phyloP scores from a whole-genome alignment of 2,113 vertebrate genomes.

The Platichthys flesus region DNA sequence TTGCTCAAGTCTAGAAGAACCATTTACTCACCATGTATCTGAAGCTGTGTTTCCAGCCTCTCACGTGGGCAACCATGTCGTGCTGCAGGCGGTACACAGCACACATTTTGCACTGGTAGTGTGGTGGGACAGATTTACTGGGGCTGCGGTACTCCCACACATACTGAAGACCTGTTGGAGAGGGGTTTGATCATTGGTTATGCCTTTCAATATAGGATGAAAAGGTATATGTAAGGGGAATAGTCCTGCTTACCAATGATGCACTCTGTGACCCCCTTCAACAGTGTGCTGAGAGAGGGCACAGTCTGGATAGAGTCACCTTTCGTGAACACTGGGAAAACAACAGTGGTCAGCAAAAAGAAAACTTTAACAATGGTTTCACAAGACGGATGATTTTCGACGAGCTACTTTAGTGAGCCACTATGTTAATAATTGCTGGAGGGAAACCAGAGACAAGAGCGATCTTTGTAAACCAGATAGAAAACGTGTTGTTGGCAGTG shows the following conservation, averaged over 20 bases:
- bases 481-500: not conserved
- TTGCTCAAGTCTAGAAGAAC: not conserved
- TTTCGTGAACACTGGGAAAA: slow-evolving; percentile 76
- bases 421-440: not conserved
- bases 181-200: slow-evolving; percentile 4
- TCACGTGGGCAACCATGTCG: slow-evolving; percentile 81
- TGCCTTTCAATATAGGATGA: not conserved
- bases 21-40: slow-evolving; percentile 78
- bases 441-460: not conserved
- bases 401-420: not conserved
- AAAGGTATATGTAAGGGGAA: not conserved
- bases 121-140: slow-evolving; percentile 80
- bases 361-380: not conserved
- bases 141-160: slow-evolving; percentile 86
- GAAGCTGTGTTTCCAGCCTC: slow-evolving; percentile 82
- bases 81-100: slow-evolving; percentile 76
- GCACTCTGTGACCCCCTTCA: slow-evolving; percentile 68
- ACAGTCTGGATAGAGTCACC: slow-evolving; percentile 73
- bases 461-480: not conserved
- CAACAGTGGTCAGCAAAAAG: slow-evolving; percentile 35
- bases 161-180: slow-evolving; percentile 80
- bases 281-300: slow-evolving; percentile 72
- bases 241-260: slow-evolving; percentile 74
- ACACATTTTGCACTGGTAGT: slow-evolving; percentile 85
- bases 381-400: slow-evolving; percentile 5